Base-by-base conservation (phyloP, 2,888 invertebrate genomes). In the Caenorhabditis macrosperma region DNA sequence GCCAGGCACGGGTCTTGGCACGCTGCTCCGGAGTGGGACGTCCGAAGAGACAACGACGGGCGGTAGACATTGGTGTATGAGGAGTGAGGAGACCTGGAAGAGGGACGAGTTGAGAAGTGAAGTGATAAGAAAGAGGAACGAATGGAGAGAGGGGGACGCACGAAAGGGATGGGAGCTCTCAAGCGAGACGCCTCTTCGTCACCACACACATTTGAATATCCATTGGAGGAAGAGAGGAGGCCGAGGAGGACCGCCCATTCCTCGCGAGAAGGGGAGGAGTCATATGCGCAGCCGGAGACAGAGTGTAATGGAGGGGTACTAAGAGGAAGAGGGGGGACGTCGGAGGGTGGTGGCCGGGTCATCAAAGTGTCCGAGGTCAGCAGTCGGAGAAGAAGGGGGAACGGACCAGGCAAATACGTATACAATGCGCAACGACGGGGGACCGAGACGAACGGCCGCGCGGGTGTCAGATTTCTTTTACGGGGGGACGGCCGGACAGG, bases 11-110 rank as follows among this genome's bases (percentile, higher is more conserved):
- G 12, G 74, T 75, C 2, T 44, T 30, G 20, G 44, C 60, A 20
- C 57, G 69, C 54, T 79, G 69, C 20, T 69, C 69, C 0, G 44
- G 48, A 26, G 71, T 67, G 4, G 80, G 80, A 26, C 76, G 69
- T 12, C 71, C 76, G 61, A 80, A 80, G 26, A 80, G 76, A 33
- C 76, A 76, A 35, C 80, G 69, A 46, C 80, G 60, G 30, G 76
- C 76, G 26, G 79, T 57, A 24, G 54, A 67, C 60, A 35, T 66
- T 15, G n/a, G 60, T 50, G 50, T 17, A 2, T n/a, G 24, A n/a
- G 15, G 46, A 55, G 24, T 55, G 38, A 24, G 54, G 46, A 22
- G 26, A 63, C 30, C 61, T 72, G 54, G 22, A 71, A 74, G 15
- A 28, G 30, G 5, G 28, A 26, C n/a, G 24, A 41, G 46, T 54